Percentiles rank a stretch among this genome's conserved stretches.
Evolutionary conservation across 2,888 invertebrate species (phyloP).

Genomic region (Sesia apiformis): DNA sequence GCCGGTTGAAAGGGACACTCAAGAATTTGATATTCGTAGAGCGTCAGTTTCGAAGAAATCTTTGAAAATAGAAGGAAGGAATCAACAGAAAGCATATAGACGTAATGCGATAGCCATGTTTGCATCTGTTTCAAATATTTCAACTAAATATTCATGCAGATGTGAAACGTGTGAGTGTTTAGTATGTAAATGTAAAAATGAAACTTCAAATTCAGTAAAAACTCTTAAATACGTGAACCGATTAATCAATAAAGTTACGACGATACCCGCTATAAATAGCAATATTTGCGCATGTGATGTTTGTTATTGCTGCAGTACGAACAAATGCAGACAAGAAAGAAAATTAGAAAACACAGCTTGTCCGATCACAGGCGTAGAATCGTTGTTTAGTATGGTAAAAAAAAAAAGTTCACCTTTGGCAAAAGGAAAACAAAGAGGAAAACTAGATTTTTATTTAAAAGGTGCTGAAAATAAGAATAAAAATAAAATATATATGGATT

Average conservation of each 20-base stretch:
- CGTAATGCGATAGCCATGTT: conserved; percentile 21
- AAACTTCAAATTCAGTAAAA: background rate
- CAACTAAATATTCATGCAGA: conserved; percentile 11
- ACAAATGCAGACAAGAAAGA: background rate
- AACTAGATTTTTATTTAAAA: no score
- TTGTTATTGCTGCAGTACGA: conserved; percentile 5
- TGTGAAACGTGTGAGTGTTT: conserved; percentile 33
- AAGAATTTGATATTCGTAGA: conserved; percentile 36
- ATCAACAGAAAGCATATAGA: background rate
- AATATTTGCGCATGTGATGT: conserved; percentile 18
- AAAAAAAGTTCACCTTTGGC: no score
- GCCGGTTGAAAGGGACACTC: conserved; percentile 24
- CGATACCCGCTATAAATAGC: background rate
- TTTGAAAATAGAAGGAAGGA: background rate
- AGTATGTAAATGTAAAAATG: conserved; percentile 20
- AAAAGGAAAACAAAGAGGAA: no score
- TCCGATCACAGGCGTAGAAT: background rate
- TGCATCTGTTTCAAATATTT: conserved; percentile 18
- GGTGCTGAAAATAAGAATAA: no score
- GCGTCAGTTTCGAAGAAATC: conserved; percentile 11
- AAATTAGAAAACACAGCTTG: background rate
- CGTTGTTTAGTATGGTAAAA: no score
- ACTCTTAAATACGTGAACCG: no score
- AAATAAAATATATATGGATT: no score
- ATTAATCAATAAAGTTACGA: background rate